Conservation (phyloP, 2,113 vertebrate genomes). For the Falco punctatus region DNA sequence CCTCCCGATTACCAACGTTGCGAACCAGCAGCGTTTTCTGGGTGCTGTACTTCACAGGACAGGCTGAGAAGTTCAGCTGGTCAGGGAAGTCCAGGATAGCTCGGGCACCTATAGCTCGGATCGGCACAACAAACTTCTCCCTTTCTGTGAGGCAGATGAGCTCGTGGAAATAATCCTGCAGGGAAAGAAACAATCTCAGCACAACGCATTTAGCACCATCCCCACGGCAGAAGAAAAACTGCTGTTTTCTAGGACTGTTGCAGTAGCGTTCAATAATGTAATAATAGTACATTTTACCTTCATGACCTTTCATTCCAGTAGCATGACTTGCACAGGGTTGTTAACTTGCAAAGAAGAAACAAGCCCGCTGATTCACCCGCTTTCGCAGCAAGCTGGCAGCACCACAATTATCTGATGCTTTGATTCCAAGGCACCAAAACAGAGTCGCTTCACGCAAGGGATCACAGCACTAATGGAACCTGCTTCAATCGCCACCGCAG, state of each 20-base stretch:
- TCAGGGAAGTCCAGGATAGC: constrained; percentile 86
- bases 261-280: not conserved
- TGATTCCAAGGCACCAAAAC: not conserved
- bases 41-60: constrained; percentile 81
- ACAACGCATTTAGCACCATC: not conserved
- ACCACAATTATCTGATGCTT: not conserved
- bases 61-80: constrained; percentile 77
- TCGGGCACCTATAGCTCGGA: constrained; percentile 81
- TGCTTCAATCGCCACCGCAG: not conserved
- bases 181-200: not conserved
- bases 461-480: not conserved
- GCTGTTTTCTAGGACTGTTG: not conserved
- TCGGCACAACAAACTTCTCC: constrained; percentile 83
- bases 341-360: constrained; percentile 9
- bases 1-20: constrained; percentile 80
- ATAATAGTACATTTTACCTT: not conserved
- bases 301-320: not conserved
- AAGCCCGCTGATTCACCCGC: not conserved
- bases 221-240: not conserved
- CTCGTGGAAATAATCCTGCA: constrained; percentile 85
- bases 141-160: constrained; percentile 82
- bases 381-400: not conserved
- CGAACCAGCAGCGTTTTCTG: constrained; percentile 81
- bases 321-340: not conserved
- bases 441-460: not conserved